phyloP scores from a whole-genome alignment of 2,888 invertebrate species.

The Silvanus unidentatus region DNA sequence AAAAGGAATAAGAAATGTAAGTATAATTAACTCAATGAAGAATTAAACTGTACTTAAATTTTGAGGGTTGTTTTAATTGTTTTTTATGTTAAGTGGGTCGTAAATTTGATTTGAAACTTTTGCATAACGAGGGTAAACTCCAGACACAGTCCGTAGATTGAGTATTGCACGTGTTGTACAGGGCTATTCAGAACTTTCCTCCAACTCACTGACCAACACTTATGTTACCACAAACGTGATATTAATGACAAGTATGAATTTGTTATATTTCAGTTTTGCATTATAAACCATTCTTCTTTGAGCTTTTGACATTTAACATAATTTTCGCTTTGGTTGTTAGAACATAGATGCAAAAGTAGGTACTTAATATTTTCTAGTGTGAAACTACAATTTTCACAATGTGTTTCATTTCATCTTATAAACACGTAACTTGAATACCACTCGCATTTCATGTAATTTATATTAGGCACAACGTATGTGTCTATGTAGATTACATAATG shows the following conservation, averaged over 20 bases:
- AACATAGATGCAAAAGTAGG: too few species aligned
- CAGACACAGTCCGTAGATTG: slow-evolving; percentile 9
- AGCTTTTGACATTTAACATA: too few species aligned
- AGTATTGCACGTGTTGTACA: slow-evolving; percentile 24
- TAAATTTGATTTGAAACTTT: slow-evolving; percentile 34
- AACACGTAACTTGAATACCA: too few species aligned
- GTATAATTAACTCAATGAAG: slow-evolving; percentile 14
- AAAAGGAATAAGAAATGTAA: slow-evolving; percentile 11
- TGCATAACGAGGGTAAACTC: slow-evolving; percentile 29
- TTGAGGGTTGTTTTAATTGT: slow-evolving; percentile 30
- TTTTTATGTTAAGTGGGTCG: slow-evolving; percentile 30
- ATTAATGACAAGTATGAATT: slow-evolving; percentile 28
- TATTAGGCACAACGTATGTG: too few species aligned
- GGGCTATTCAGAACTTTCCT: slow-evolving; percentile 17
- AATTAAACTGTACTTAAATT: slow-evolving; percentile 21
- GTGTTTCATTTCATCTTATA: too few species aligned
- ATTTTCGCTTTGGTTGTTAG: too few species aligned
- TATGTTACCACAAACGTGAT: slow-evolving; percentile 29
- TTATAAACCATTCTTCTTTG: too few species aligned
- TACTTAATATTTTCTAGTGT: too few species aligned
- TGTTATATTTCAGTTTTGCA: too few species aligned
- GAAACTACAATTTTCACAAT: too few species aligned
- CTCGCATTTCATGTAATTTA: too few species aligned
- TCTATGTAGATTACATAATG: too few species aligned
- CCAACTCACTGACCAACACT: slow-evolving; percentile 24